Base-by-base conservation (phyloP, 1,140 invertebrate genomes). In the Apis florea region DNA sequence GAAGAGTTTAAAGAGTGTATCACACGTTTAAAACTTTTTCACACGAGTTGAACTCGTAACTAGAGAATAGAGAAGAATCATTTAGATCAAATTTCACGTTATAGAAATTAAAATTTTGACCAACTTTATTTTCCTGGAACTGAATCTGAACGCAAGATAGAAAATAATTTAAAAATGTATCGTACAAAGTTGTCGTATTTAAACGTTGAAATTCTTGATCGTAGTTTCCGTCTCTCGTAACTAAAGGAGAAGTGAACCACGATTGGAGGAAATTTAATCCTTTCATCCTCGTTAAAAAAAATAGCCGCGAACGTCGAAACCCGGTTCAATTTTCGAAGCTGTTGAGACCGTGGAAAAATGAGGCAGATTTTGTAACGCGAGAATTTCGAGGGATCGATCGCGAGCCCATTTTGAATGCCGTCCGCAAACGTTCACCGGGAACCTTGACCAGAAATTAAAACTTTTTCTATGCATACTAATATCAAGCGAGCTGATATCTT, bases 401-500 rank as follows among this genome's bases (percentile, higher is more conserved):
- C 13, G 63, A 85, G 64, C 72, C 53, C 56, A 85, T 82, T 74
- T 26, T 58, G 61, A 82, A 58, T 70, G 40, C 70, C 21, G 74
- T 59, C 67, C 67, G 77, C 47, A 74, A 76, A 85, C 19, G 83
- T 76, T 74, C 61, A 13, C 40, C 49, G 61, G 10, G 15, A 72
- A 83, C 68, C 77, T 84, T 82, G 68, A 79, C 76, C 79, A 83
- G 79, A 82, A 84, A 89, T 89, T 88, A 86, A 89, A 89, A 89
- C 79, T 89, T 89, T 89, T 89, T 83, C 80, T 64, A 89, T 89
- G 84, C 87, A 89, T 89, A 89, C 79, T 83, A 82, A 86, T 72
- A 56, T 64, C 47, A 17, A 61, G 31, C 69, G 67, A 47, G 51
- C 83, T 56, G 67, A 66, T 80, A 70, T 59, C 70, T 82, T 67